These are phyloP conservation scores for Neelides folsomi DNA, from an alignment of 2,888 invertebrate genomes.

Conservation along the genomic window DNA sequence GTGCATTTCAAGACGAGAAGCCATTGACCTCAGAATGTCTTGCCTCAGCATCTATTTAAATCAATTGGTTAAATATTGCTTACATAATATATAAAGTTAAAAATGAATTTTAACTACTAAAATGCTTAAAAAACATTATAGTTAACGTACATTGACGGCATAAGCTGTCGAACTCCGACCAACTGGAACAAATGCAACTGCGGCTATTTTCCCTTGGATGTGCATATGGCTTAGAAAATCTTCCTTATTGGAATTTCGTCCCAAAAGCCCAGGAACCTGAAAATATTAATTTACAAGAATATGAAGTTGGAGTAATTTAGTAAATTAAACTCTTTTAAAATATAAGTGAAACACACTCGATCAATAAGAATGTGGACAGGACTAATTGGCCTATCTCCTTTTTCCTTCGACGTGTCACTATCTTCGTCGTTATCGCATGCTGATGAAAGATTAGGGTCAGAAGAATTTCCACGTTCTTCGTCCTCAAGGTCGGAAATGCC, in stretches of 20 bases:
- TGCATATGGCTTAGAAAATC: slow-evolving; percentile 30
- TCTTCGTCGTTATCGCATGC: neutral
- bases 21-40: slow-evolving; percentile 71
- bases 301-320: neutral
- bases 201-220: slow-evolving; percentile 28
- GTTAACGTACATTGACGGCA: slow-evolving; percentile 14
- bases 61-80: neutral
- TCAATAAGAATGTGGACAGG: slow-evolving; percentile 29
- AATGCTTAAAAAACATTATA: neutral
- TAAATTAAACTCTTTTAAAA: neutral
- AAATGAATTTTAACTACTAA: neutral
- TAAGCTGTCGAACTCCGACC: slow-evolving; percentile 15
- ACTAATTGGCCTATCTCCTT: slow-evolving; percentile 11
- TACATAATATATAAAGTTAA: neutral
- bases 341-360: slow-evolving; percentile 14
- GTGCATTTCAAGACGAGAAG: slow-evolving; percentile 76
- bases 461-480: slow-evolving; percentile 6
- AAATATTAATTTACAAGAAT: neutral
- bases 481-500: neutral
- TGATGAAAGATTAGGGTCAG: neutral
- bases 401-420: slow-evolving; percentile 1
- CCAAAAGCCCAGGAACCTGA: neutral
- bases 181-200: slow-evolving; percentile 22
- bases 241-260: slow-evolving; percentile 7
- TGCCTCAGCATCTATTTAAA: slow-evolving; percentile 52